Evolutionary conservation across 2,113 vertebrate species (phyloP), one percentile per base, ranked within the genome.

Genomic region (Nothobranchius furzeri): DNA sequence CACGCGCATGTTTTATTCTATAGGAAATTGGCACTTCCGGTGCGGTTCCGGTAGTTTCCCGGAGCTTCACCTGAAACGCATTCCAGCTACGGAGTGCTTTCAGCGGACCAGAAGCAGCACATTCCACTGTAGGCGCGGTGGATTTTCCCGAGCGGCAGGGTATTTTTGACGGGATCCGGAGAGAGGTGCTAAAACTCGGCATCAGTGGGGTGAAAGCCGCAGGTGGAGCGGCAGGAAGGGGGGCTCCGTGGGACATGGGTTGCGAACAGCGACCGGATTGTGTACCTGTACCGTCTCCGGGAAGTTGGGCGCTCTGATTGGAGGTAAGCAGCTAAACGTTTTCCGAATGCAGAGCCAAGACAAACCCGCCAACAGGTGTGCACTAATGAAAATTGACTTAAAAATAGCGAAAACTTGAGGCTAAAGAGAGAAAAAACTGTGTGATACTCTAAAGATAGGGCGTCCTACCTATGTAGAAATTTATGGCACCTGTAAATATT

Each of bases 61-160:
- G 78, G 63, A 37, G 6, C n/a, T 35, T 75, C 49, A 55, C 12
- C 40, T 54, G 3, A 45, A 78, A 75, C 73, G 75, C 78, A 86
- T 91, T 91, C 83, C 76, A 53, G 9, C 46, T 45, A 7, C 57
- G 17, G 64, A 11, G 72, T 0, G 63, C 63, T 62, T 58, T 42
- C 53, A 81, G 66, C 42, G 43, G 43, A 65, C 36, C 61, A 5
- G 42, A 70, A 46, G 30, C 43, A 53, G 51, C 51, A 30, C 82
- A 86, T 87, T 88, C 73, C 71, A 80, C 54, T 40, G 70, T 60
- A 78, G 85, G 78, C 42, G 79, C 78, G 68, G 82, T 51, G 59
- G 75, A 80, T 43, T 64, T 58, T 67, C 49, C 73, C 49, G 66
- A 75, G 45, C 66, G 24, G 53, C 61, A 58, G 64, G 64, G 73